These are phyloP conservation scores for Myotis yumanensis DNA, from an alignment of 2,113 vertebrate species.

Conservation along the genomic window DNA sequence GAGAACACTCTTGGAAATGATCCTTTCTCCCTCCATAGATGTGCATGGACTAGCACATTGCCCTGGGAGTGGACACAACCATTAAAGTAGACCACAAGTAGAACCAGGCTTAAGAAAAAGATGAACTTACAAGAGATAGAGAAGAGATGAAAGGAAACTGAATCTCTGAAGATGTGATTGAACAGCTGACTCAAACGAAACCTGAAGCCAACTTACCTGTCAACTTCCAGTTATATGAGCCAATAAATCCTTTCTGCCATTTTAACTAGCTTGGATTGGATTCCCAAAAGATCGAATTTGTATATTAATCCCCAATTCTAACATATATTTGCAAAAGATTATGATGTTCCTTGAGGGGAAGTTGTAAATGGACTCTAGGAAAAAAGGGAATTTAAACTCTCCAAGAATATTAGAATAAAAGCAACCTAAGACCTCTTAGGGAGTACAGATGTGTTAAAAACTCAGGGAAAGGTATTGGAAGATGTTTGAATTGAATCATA, in stretches of 20 bases:
- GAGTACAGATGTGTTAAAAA: not conserved
- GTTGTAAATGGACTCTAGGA: not conserved
- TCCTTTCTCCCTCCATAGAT: not conserved
- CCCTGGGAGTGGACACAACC: not conserved
- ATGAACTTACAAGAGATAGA: not conserved
- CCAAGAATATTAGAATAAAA: not conserved
- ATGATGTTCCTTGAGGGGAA: not conserved
- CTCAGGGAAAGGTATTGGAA: not conserved
- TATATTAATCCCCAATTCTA: not conserved
- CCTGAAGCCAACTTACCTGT: not conserved
- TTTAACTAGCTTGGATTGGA: not conserved
- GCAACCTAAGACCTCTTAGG: not conserved
- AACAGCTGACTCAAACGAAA: not conserved
- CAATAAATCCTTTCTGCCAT: not conserved
- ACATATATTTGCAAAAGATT: constrained; percentile 18
- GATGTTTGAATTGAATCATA: not conserved
- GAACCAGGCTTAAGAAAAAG: not conserved
- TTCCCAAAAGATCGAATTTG: not conserved
- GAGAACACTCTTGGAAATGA: not conserved
- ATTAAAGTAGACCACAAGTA: not conserved
- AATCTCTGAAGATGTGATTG: not conserved
- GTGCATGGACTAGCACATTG: not conserved
- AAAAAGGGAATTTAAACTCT: not conserved
- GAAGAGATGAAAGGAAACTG: not conserved
- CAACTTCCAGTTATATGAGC: not conserved